Base-by-base conservation (phyloP, 2,797 vertebrate species). In the Gila robusta region DNA sequence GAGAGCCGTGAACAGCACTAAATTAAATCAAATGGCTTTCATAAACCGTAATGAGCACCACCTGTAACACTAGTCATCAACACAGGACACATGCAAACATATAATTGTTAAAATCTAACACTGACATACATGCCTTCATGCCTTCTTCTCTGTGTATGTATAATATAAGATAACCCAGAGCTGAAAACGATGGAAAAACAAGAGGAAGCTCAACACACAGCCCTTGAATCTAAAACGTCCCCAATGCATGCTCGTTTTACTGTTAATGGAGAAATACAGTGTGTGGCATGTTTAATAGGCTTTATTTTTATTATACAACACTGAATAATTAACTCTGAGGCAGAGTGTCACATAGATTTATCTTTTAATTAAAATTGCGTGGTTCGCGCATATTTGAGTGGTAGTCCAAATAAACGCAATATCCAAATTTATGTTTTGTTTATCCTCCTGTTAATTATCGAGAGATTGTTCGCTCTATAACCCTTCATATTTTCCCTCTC, bases 321-420 rank as follows among this genome's bases (percentile, higher is more conserved):
- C 98, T 98, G 98, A 99, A 99, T 99, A 99, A 99, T 99, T 99
- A 99, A 99, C 97, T 98, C 96, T 97, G 97, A 98, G 97, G 97
- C 97, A 95, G 97, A 97, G 96, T 99, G 98, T 99, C 98, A 98
- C 96, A 96, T 97, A 98, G 98, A 99, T 99, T 99, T 99, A 99
- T 99, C 98, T 98, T 99, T 99, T 99, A 99, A 99, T 99, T 99
- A 99, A 99, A 99, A 98, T 97, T 98, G 96, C 96, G 97, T 97
- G 97, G 97, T 98, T 98, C 96, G 96, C 97, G 97, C 97, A 97
- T 98, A 98, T 99, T 99, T 98, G 98, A 99, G 97, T 98, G 97
- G 97, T 98, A 97, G 97, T 98, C 97, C 97, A 99, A 99, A 99
- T 99, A 99, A 99, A 98, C 96, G 97, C 98, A 98, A 98, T 98